Evolutionary conservation across 2,797 vertebrate genomes (phyloP).

Genomic region (Phalloptychus januarius): DNA sequence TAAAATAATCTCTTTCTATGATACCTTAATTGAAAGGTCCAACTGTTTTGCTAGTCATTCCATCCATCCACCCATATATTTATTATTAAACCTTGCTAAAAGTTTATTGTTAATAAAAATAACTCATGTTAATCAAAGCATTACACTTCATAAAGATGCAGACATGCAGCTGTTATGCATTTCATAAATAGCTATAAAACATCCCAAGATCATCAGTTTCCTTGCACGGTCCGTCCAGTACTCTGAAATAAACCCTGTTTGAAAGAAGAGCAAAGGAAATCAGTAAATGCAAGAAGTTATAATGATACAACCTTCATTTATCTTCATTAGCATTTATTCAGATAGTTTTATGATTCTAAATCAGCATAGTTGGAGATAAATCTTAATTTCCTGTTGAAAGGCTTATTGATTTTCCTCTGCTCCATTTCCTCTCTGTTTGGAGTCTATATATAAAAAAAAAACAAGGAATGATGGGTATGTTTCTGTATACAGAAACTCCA

Average conservation of each 20-base stretch:
- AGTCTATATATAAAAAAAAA: slow-evolving; percentile 5
- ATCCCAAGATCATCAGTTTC: neutral
- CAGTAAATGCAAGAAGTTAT: neutral
- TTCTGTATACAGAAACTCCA: slow-evolving; percentile 1
- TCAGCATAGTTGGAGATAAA: slow-evolving; percentile 5
- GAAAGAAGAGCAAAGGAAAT: neutral
- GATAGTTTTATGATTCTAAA: slow-evolving; percentile 8
- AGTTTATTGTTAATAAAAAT: neutral
- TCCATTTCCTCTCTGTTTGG: slow-evolving; percentile 9
- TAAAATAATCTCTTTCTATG: neutral
- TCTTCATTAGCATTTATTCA: neutral
- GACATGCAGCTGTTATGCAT: neutral
- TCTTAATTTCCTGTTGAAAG: slow-evolving; percentile 1
- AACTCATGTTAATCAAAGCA: neutral
- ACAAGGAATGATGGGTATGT: slow-evolving; percentile 5
- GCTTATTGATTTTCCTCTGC: slow-evolving; percentile 20
- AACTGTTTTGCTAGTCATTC: neutral
- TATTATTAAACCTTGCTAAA: neutral
- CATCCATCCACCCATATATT: neutral
- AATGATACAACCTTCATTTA: slow-evolving; percentile 6
- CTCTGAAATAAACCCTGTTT: neutral
- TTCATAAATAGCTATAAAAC: neutral
- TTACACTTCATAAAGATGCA: neutral
- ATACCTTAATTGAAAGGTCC: too few relatives aligned
- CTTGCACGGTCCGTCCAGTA: neutral